Percentiles rank a stretch among this genome's conserved stretches.
Conservation (phyloP, 2,888 invertebrate species). For the Entomobrya multifasciata region DNA sequence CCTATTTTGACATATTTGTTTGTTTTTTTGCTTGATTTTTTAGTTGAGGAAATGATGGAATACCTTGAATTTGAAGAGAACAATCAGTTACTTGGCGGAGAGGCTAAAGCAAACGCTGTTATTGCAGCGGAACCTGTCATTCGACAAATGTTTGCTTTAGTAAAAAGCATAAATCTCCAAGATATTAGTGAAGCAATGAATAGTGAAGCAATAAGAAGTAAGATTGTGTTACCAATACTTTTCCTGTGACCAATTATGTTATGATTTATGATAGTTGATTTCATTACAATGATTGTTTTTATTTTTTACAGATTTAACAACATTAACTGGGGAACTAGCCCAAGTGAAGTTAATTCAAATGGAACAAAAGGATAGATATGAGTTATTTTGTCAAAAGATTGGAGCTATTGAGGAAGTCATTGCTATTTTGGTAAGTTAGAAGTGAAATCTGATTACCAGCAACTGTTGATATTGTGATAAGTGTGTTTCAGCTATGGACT, state of each 20-base stretch:
- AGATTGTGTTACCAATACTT: too few species aligned
- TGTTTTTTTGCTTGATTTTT: too few species aligned
- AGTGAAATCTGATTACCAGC: too few species aligned
- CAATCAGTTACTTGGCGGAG: conserved; percentile 78
- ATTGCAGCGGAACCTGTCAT: conserved; percentile 79
- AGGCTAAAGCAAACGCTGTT: conserved; percentile 79
- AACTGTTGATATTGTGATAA: too few species aligned
- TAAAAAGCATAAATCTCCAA: conserved; percentile 76
- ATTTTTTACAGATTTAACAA: conserved; percentile 76
- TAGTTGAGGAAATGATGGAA: conserved; percentile 79
- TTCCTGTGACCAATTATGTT: background rate
- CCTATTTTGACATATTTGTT: background rate
- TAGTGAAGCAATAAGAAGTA: conserved; percentile 78
- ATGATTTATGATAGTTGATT: background rate
- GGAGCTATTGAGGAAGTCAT: conserved; percentile 77
- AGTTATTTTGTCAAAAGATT: conserved; percentile 74
- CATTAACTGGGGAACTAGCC: conserved; percentile 75
- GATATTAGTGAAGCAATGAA: conserved; percentile 77
- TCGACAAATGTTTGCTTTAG: conserved; percentile 77
- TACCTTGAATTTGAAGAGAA: conserved; percentile 78
- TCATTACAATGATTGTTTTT: conserved; percentile 15
- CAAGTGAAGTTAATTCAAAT: conserved; percentile 76
- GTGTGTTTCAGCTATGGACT: too few species aligned
- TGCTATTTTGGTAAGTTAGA: conserved; percentile 73
- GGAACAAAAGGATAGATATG: conserved; percentile 75